A percentile compares a stretch with the other conserved stretches of the same genome.
These are phyloP conservation scores for Argya squamiceps DNA, from an alignment of 2,797 vertebrate species.

Conservation along the genomic window DNA sequence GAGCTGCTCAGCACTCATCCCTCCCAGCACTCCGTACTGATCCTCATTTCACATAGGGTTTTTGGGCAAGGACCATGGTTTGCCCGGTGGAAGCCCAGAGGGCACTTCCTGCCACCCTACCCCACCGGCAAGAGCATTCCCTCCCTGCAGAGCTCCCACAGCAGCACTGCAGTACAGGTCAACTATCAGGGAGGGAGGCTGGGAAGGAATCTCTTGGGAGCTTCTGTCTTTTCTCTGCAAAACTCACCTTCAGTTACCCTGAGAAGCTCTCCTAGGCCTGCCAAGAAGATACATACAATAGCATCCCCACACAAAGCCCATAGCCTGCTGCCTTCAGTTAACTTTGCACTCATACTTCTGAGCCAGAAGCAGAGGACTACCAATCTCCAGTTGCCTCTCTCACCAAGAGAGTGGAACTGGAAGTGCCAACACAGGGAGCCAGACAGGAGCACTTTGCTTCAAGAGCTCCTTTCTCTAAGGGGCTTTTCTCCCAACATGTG, in stretches of 20 bases:
- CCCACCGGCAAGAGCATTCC: neutral
- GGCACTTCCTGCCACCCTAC: neutral
- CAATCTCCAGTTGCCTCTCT: neutral
- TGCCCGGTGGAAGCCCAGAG: neutral
- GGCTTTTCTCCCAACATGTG: rapidly evolving
- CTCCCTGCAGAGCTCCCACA: neutral
- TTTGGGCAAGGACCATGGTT: rapidly evolving
- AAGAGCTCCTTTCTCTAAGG: neutral
- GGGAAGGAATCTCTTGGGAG: neutral
- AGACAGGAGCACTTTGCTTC: neutral
- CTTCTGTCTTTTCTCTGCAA: neutral
- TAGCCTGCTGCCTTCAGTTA: neutral
- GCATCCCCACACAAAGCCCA: neutral
- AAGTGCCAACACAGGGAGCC: neutral
- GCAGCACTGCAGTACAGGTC: rapidly evolving
- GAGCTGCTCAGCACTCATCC: neutral
- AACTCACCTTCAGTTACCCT: neutral
- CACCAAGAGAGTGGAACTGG: neutral
- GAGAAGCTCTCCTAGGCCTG: neutral
- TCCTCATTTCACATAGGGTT: neutral
- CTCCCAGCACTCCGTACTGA: neutral
- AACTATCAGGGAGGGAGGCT: neutral
- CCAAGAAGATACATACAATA: neutral
- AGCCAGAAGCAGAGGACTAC: neutral
- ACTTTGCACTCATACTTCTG: neutral